Evolutionary conservation across 2,797 vertebrate genomes (phyloP), one percentile per base, ranked within the genome.

Genomic region (Enteromius treurensis): DNA sequence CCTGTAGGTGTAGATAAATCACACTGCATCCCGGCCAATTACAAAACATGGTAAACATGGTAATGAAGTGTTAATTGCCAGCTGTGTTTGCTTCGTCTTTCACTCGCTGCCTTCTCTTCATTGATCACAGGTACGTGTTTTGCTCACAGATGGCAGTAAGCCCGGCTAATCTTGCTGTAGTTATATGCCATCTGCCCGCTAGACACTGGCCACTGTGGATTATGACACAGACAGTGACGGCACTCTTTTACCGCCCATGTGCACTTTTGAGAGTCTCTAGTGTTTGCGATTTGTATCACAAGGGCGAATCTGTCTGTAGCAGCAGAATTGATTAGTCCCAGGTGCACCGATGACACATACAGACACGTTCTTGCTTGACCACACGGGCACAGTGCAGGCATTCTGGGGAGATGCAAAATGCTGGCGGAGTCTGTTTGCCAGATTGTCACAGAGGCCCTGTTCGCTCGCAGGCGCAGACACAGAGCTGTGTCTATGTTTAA

Each of bases 121-220:
- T 70, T 83, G 74, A 78, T 83, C 75, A 49, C 64, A 75, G 80
- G 80, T 82, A 82, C 5, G 65, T 42, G 70, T 1, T 67, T 65
- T 67, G 71, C 32, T 82, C 80, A 53, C 80, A 82, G 80, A 82
- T 75, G 80, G 58, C 60, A 26, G 60, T 21, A 40, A 37, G 68
- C 58, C 45, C 45, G 32, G 80, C 58, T 82, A 82, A 82, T 82
- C 70, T 82, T 15, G 5, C 29, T 21, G 80, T 67, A 75, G 70
- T 75, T 82, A 40, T 53, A 29, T 13, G 32, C 80, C 80, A 82
- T 82, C 80, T 82, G 80, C n/a, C 45, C 32, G 5, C 60, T 75
- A 82, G 80, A 82, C 70, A 29, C n/a, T 73, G 29, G 32, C 29
- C 70, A 40, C 58, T 51, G 45, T 26, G 80, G 74, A 64, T 74